Base-by-base conservation (phyloP, 2,113 vertebrate species). In the Chaetops frenatus region DNA sequence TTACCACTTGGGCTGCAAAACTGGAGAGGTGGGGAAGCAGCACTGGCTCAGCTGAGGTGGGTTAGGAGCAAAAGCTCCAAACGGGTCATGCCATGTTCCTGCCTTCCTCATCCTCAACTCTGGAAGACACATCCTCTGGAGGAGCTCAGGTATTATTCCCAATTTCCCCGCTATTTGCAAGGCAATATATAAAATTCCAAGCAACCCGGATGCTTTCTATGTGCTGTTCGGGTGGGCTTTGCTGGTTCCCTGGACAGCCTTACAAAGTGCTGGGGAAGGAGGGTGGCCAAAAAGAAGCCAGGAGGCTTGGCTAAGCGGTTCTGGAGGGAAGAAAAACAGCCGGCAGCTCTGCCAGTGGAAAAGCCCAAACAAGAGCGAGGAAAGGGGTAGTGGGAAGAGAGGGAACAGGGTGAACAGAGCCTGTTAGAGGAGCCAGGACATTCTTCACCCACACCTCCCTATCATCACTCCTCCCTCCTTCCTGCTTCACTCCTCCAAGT, bases 31-130 rank as follows among this genome's bases (percentile, higher is more conserved):
- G 33, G 29, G 51, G 25, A 71, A 86, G 21, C 12, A 38, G 35
- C 35, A 7, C 12, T n/a, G 64, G n/a, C 33, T 61, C 53, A 50
- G 54, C 65, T 28, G 64, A 42, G 33, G 24, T 27, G 31, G 14
- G 31, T 1, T 7, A 62, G 69, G 44, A 72, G 33, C 48, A 81
- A 77, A 5, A 29, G 24, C 62, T 65, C 62, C 71, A 18, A 25
- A 25, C 1, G 33, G 48, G 31, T 69, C n/a, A 29, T 1, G 1
- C 16, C 1, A 0, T 40, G 54, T 20, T 8, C 48, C 31, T 38
- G 18, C n/a, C 15, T 36, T 47, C 76, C 44, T 48, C 70, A 38
- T 42, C 23, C 57, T 56, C 54, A 21, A 0, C 24, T 25, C 67
- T 11, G 20, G 35, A 28, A 61, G 45, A n/a, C 0, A 7, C 9